Conservation (phyloP, 2,888 invertebrate species). For the Hoplodrina blanda region DNA sequence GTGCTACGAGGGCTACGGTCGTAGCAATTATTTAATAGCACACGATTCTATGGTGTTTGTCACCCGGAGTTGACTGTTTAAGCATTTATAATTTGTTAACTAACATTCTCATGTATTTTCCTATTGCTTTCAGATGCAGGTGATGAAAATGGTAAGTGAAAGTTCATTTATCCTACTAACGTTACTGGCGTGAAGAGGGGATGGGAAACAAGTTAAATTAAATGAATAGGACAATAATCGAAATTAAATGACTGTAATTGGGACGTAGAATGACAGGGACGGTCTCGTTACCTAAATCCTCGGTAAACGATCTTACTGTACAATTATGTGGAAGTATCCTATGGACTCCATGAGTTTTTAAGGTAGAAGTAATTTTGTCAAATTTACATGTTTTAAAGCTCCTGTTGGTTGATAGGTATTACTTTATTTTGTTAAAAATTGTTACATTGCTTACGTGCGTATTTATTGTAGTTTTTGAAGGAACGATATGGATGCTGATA, state of each 20-base stretch:
- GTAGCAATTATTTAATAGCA: constrained; percentile 20
- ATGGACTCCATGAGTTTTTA: not conserved
- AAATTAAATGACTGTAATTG: constrained; percentile 40
- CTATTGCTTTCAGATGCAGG: not conserved
- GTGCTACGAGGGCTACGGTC: constrained; percentile 32
- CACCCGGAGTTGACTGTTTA: not conserved
- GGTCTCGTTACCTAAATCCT: constrained; percentile 15
- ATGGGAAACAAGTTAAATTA: constrained; percentile 20
- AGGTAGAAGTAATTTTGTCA: not conserved
- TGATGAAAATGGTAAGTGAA: not conserved
- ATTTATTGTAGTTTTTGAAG: no score
- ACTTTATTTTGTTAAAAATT: no score
- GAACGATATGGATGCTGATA: no score
- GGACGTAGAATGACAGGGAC: constrained; percentile 15
- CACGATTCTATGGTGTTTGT: not conserved
- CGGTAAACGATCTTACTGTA: constrained; percentile 32
- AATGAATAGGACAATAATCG: constrained; percentile 38
- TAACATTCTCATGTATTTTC: not conserved
- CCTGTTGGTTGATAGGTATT: no score
- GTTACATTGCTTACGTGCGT: no score
- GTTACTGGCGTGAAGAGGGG: not conserved
- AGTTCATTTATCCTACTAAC: not conserved
- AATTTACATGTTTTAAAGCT: no score
- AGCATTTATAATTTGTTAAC: not conserved
- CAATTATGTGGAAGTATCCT: constrained; percentile 21